Evolutionary conservation across 2,113 vertebrate genomes (phyloP).

Genomic region (Antennarius striatus): DNA sequence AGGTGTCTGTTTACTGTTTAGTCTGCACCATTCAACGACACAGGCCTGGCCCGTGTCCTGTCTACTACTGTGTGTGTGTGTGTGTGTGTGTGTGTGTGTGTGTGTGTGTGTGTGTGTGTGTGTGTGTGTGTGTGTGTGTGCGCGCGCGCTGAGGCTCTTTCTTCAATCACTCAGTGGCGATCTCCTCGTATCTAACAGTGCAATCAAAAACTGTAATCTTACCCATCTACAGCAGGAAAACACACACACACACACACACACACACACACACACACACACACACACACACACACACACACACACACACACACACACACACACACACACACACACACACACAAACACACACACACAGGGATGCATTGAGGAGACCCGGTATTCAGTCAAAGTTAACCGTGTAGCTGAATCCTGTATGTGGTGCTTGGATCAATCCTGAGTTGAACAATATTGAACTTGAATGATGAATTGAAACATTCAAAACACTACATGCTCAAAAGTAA

Average conservation of each 20-base stretch:
- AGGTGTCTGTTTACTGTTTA: conserved; percentile 73
- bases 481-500: conserved; percentile 2
- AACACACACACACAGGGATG: background rate
- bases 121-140: conserved; percentile 17
- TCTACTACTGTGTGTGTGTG: conserved; percentile 28
- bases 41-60: conserved; percentile 41
- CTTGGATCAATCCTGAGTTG: background rate
- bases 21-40: conserved; percentile 58
- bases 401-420: background rate
- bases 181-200: conserved; percentile 6
- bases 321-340: background rate
- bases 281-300: background rate
- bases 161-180: conserved; percentile 48
- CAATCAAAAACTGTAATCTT: conserved; percentile 13
- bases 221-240: conserved; percentile 34
- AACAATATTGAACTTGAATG: conserved; percentile 3
- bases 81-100: conserved; percentile 31
- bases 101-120: conserved; percentile 35
- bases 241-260: conserved; percentile 19
- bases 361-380: conserved; percentile 28
- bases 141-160: conserved; percentile 25
- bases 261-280: too few species aligned
- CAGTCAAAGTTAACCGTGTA: conserved; percentile 21
- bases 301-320: too few species aligned
- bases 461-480: background rate